These are phyloP conservation scores for Urophycis tenuis DNA, from an alignment of 2,797 vertebrate genomes.

Conservation along the genomic window DNA sequence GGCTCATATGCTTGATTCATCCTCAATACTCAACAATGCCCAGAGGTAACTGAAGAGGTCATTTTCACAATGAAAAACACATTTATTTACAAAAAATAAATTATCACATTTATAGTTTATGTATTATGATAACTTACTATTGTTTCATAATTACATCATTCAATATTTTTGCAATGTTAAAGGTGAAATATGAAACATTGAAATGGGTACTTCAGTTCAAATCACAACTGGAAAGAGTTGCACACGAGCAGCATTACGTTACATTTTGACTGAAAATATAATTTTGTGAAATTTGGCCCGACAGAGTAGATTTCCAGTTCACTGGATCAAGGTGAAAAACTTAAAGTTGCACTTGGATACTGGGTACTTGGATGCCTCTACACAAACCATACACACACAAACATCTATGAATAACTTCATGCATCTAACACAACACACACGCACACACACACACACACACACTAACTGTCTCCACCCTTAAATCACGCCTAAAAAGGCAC, in stretches of 20 bases:
- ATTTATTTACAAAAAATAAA: not conserved
- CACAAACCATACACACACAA: not conserved
- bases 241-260: too few relatives aligned
- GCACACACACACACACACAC: conserved; percentile 22
- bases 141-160: not conserved
- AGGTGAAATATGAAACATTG: too few relatives aligned
- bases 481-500: too few relatives aligned
- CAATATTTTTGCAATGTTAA: not conserved
- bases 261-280: too few relatives aligned
- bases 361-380: not conserved
- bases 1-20: not conserved
- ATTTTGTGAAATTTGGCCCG: conserved; percentile 46
- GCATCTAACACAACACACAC: not conserved
- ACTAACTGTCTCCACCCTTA: too few relatives aligned
- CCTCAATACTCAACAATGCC: not conserved
- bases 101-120: too few relatives aligned
- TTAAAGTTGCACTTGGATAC: conserved; percentile 41
- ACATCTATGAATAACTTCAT: not conserved
- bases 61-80: not conserved
- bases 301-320: conserved; percentile 2
- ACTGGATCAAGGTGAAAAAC: conserved; percentile 64
- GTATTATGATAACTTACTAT: not conserved
- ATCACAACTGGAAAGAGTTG: too few relatives aligned
- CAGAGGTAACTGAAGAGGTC: not conserved
- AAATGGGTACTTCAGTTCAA: too few relatives aligned